phyloP scores from a whole-genome alignment of 2,888 invertebrate genomes.

The Chrysolina americana region DNA sequence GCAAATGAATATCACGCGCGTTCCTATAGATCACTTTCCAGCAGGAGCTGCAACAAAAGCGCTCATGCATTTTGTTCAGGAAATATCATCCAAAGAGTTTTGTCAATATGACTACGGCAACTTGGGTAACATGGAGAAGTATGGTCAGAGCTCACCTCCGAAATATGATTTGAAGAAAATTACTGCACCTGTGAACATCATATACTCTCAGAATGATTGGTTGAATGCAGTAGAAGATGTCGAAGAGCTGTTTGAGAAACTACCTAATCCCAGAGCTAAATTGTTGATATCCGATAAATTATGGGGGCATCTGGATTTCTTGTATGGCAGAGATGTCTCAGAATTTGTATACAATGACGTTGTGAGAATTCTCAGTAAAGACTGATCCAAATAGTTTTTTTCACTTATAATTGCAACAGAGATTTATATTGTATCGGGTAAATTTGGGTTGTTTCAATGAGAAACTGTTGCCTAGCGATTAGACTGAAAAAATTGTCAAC shows the following conservation, averaged over 20 bases:
- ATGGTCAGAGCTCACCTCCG: conserved; percentile 66
- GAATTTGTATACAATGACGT: conserved; percentile 59
- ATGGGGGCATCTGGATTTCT: conserved; percentile 64
- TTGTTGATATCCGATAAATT: conserved; percentile 57
- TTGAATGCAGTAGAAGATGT: conserved; percentile 66
- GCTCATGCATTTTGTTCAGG: conserved; percentile 81
- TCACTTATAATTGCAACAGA: too few relatives aligned
- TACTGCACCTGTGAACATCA: conserved; percentile 68
- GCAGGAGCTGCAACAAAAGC: conserved; percentile 75
- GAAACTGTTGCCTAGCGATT: too few relatives aligned
- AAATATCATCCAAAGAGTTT: conserved; percentile 69
- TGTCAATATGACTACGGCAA: conserved; percentile 74
- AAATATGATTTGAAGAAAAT: conserved; percentile 67
- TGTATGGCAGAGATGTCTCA: conserved; percentile 61
- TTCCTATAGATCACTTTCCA: conserved; percentile 59
- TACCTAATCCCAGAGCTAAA: conserved; percentile 42
- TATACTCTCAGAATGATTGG: conserved; percentile 71
- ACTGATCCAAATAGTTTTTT: conserved; percentile 58
- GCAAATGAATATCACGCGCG: conserved; percentile 61
- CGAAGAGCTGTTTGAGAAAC: conserved; percentile 6
- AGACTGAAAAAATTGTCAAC: too few relatives aligned
- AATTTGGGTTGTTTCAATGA: too few relatives aligned
- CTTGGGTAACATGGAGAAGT: conserved; percentile 57
- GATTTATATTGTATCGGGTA: too few relatives aligned
- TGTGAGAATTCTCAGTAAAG: conserved; percentile 49